Evolutionary conservation across 2,888 invertebrate species (phyloP).

Genomic region (Ophion slaviceki): DNA sequence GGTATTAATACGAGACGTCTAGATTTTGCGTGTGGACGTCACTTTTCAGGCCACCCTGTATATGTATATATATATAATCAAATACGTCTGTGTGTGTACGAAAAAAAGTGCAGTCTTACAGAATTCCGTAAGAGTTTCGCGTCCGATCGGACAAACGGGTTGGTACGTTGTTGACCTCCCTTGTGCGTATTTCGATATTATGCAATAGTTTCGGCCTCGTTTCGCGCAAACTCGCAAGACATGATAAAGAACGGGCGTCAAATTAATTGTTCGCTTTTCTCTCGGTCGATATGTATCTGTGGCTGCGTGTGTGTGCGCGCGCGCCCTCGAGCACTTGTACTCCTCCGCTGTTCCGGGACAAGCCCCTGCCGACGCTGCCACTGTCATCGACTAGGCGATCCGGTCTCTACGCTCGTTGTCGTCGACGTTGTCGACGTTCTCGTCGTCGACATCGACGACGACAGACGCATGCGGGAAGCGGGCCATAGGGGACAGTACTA

Average conservation of each 20-base stretch:
- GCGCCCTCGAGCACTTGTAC: neutral
- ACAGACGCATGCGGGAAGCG: slow-evolving; percentile 18
- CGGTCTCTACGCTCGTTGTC: slow-evolving; percentile 45
- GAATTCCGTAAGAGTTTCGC: neutral
- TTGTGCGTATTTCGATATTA: slow-evolving; percentile 43
- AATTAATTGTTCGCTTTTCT: slow-evolving; percentile 53
- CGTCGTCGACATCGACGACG: slow-evolving; percentile 59
- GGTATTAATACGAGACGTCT: no score
- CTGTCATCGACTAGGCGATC: slow-evolving; percentile 66
- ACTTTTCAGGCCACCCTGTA: no score
- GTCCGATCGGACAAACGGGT: neutral
- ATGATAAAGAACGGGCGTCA: slow-evolving; percentile 43
- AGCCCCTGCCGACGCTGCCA: slow-evolving; percentile 1
- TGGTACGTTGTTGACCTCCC: neutral
- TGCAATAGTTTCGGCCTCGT: slow-evolving; percentile 59
- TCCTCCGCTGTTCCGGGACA: slow-evolving; percentile 28
- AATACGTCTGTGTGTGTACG: no score
- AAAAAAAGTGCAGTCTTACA: neutral
- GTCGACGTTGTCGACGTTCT: slow-evolving; percentile 28
- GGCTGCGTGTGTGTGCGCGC: no score
- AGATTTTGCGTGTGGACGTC: no score
- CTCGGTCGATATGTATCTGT: neutral
- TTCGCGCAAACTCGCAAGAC: slow-evolving; percentile 34
- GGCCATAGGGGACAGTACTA: slow-evolving; percentile 22
- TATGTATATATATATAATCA: no score